These are phyloP conservation scores for Myrmecophaga tridactyla DNA, from an alignment of 2,113 vertebrate genomes.

Conservation along the genomic window DNA sequence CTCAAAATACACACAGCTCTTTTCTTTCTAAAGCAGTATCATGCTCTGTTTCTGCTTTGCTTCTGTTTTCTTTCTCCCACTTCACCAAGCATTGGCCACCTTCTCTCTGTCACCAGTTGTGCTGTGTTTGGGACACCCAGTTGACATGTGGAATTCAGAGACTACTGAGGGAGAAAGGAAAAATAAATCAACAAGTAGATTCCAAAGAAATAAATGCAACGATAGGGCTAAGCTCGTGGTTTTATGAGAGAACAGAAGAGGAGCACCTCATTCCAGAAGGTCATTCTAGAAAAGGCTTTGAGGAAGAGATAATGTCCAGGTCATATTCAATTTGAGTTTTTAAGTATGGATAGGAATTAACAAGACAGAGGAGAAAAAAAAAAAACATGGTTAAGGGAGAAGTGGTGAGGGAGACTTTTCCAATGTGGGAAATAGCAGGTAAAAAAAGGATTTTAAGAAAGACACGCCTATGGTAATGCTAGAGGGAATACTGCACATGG, in stretches of 20 bases:
- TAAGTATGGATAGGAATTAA: fast-evolving
- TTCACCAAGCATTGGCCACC: neutral
- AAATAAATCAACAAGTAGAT: neutral
- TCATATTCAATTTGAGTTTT: neutral
- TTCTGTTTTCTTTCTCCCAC: neutral
- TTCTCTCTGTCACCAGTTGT: fast-evolving
- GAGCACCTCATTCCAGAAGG: fast-evolving
- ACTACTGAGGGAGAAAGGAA: neutral
- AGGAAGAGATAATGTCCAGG: fast-evolving
- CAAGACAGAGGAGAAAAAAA: no score
- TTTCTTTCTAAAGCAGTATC: neutral
- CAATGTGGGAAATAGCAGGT: neutral
- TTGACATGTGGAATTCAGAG: fast-evolving
- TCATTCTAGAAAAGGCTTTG: fast-evolving
- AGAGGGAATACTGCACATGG: no score
- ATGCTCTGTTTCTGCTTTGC: no score
- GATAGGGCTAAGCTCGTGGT: fast-evolving
- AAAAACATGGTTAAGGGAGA: fast-evolving
- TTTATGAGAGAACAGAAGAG: fast-evolving
- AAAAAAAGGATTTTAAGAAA: no score
- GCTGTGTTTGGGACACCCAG: neutral
- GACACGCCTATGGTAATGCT: fast-evolving
- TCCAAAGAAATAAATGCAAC: fast-evolving
- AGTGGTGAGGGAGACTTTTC: neutral
- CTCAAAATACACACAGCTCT: neutral